Evolutionary conservation across 2,888 invertebrate species (phyloP), one percentile per base, ranked within the genome.

Genomic region (Ochropacha duplaris): DNA sequence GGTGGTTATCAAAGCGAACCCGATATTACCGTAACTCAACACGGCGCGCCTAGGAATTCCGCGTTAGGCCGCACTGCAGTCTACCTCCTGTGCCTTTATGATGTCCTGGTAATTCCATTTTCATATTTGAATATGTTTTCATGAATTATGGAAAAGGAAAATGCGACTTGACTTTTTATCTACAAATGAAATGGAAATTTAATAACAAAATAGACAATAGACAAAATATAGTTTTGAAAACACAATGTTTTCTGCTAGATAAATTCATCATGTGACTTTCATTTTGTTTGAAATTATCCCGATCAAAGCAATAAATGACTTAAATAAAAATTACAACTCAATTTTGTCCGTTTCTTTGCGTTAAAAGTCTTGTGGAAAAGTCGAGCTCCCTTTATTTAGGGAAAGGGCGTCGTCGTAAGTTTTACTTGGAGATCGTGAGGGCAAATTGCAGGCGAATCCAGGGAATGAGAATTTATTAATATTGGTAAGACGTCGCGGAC

Each of bases 401-500:
- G 79, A 73, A 81, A 84, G 86, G 88, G 84, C 79, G 74, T 68
- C 69, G 44, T 84, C 91, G 82, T 92, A 91, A 91, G 87, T 90
- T 89, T 84, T 79, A 79, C 84, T 86, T 81, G 83, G 78, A 79
- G 81, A 76, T 79, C 82, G 66, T 85, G 77, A 72, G 81, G 84
- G 90, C 88, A 90, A 90, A 92, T 92, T 92, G 92, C 88, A 81
- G 79, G 84, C 83, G 85, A 89, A 88, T 88, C 87, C 85, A 72
- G 81, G 73, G 79, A 88, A 92, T 89, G 88, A 90, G 90, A 91
- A 92, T 92, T 92, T 92, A 92, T 92, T 92, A 90, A 92, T 91
- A 92, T 92, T 91, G 89, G 71, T 83, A 84, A 84, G 76, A 78
- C 78, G 76, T 72, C 73, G 75, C 69, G 79, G 76, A 75, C 71